phyloP scores from a whole-genome alignment of 2,888 invertebrate species.

The Agonopterix heracliana region DNA sequence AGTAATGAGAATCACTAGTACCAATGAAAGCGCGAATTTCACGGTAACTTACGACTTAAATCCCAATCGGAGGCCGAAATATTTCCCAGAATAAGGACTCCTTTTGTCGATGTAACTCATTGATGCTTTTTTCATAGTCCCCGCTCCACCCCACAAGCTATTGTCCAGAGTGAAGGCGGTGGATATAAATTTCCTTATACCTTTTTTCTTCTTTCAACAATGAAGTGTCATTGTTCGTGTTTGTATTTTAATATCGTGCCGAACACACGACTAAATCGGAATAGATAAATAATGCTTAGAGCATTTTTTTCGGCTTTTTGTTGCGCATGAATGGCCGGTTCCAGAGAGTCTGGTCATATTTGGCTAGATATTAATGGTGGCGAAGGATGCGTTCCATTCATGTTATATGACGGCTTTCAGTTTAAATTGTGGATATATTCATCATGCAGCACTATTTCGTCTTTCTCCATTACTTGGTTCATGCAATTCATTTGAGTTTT shows the following conservation, averaged over 20 bases:
- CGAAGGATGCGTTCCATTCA: conserved; percentile 38
- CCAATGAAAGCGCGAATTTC: conserved; percentile 44
- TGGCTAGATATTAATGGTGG: conserved; percentile 44
- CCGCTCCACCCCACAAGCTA: conserved; percentile 39
- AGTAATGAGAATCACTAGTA: conserved; percentile 3
- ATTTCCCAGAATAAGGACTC: conserved; percentile 33
- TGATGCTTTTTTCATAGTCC: conserved; percentile 46
- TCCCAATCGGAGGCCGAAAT: conserved; percentile 21
- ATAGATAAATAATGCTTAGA: conserved; percentile 62
- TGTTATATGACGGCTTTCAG: conserved; percentile 22
- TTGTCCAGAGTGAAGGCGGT: conserved; percentile 45
- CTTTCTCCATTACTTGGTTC: background rate
- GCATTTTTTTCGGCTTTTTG: conserved; percentile 49
- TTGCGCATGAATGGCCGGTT: conserved; percentile 54
- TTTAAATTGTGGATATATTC: conserved; percentile 16
- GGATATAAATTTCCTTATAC: conserved; percentile 53
- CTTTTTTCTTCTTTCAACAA: conserved; percentile 58
- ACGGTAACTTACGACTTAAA: conserved; percentile 30
- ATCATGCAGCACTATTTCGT: conserved; percentile 20
- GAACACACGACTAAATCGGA: conserved; percentile 59
- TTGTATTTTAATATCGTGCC: conserved; percentile 68
- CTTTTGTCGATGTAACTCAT: conserved; percentile 44
- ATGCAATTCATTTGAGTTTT: too few species aligned
- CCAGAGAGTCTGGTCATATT: conserved; percentile 58
- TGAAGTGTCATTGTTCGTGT: conserved; percentile 62